Conservation (phyloP, 1,140 invertebrate genomes). For the Dendroctonus valens region DNA sequence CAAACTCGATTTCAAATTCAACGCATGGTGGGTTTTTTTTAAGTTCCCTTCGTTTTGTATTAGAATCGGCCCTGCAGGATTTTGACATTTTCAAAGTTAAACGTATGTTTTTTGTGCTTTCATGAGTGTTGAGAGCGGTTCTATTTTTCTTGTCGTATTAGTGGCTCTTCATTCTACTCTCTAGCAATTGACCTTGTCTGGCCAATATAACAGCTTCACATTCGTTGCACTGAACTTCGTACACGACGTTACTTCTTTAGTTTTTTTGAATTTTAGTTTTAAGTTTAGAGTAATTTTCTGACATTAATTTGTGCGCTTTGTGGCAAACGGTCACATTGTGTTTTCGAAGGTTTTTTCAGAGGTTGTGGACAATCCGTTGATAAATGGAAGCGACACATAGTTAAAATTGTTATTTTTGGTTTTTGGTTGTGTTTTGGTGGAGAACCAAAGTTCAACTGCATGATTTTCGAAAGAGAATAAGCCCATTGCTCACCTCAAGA, state of each 20-base stretch:
- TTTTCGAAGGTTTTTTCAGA: too few relatives aligned
- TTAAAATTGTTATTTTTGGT: too few relatives aligned
- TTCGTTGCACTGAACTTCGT: background rate
- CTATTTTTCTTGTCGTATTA: slow-evolving; percentile 1
- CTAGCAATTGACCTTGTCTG: background rate
- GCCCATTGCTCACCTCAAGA: too few relatives aligned
- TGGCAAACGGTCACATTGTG: too few relatives aligned
- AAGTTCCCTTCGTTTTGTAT: background rate
- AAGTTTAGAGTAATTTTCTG: background rate
- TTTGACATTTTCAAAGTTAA: background rate
- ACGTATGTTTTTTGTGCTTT: background rate
- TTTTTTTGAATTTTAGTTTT: slow-evolving; percentile 1
- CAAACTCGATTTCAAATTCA: too few relatives aligned
- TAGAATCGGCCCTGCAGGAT: background rate
- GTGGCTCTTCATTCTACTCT: slow-evolving; percentile 1
- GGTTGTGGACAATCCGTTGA: too few relatives aligned
- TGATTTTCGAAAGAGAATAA: too few relatives aligned
- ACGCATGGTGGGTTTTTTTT: too few relatives aligned
- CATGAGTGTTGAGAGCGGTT: background rate
- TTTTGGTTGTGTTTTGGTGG: too few relatives aligned
- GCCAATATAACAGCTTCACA: background rate
- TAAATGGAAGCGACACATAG: too few relatives aligned
- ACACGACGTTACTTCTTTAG: too few relatives aligned
- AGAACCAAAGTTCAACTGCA: too few relatives aligned
- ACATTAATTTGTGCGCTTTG: background rate